Conservation (phyloP, 1,140 invertebrate species). For the Zaprionus camerounensis region DNA sequence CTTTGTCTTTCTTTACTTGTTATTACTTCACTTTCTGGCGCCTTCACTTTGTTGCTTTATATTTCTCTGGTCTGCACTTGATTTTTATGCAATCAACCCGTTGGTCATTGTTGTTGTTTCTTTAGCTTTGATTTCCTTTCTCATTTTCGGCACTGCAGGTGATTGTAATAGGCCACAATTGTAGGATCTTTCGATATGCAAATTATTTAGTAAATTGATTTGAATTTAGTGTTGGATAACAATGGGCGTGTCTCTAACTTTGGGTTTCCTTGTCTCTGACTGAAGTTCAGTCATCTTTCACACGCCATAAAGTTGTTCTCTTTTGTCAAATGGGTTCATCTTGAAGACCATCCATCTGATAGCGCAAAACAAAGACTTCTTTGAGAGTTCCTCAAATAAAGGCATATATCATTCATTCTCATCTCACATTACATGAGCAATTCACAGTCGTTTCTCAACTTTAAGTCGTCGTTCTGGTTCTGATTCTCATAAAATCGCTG, state of each 20-base stretch:
- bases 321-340: slow-evolving; percentile 18
- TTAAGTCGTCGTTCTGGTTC: slow-evolving; percentile 17
- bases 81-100: slow-evolving; percentile 60
- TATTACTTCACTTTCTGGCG: slow-evolving; percentile 42
- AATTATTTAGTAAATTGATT: slow-evolving; percentile 32
- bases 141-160: slow-evolving; percentile 30
- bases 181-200: slow-evolving; percentile 12
- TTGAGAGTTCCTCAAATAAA: slow-evolving; percentile 6
- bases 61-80: slow-evolving; percentile 49
- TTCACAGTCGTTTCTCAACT: slow-evolving; percentile 1
- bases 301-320: slow-evolving; percentile 1
- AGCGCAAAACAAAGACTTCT: slow-evolving; percentile 6
- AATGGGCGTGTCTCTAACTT: background rate
- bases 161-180: slow-evolving; percentile 15
- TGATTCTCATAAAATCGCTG: slow-evolving; percentile 34
- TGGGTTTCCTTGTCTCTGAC: background rate
- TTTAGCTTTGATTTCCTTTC: slow-evolving; percentile 14
- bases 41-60: slow-evolving; percentile 23
- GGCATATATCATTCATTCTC: slow-evolving; percentile 31
- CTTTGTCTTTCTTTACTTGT: slow-evolving; percentile 36
- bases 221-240: slow-evolving; percentile 16
- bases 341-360: slow-evolving; percentile 50
- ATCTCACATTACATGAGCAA: slow-evolving; percentile 17
- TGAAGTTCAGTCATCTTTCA: slow-evolving; percentile 19
- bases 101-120: slow-evolving; percentile 52